Conservation (phyloP, 2,113 vertebrate species). For the Stictonetta naevosa region DNA sequence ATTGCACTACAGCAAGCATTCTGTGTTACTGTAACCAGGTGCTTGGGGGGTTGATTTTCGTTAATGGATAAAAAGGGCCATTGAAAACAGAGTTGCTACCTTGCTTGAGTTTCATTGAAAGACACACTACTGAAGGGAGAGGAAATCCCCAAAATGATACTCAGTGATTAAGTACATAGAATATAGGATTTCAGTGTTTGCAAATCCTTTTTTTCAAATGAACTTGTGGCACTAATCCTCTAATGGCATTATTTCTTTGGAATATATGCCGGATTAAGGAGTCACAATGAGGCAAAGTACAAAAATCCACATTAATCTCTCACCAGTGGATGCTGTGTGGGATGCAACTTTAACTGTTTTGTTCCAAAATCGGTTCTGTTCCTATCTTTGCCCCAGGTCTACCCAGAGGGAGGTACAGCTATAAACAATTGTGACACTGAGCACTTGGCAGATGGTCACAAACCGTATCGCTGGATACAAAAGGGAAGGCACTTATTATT, state of each 20-base stretch:
- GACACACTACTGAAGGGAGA: conserved; percentile 44
- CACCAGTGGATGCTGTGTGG: conserved; percentile 56
- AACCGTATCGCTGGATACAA: conserved; percentile 24
- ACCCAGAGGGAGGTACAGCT: not conserved
- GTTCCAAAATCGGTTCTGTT: conserved; percentile 59
- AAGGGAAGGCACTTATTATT: not conserved
- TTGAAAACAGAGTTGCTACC: not conserved
- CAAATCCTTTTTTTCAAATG: conserved; percentile 79
- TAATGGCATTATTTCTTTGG: conserved; percentile 84
- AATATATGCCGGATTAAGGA: conserved; percentile 82
- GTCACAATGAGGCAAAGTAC: conserved; percentile 86
- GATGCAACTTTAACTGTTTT: conserved; percentile 68
- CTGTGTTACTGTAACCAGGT: not conserved
- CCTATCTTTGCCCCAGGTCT: conserved; percentile 48
- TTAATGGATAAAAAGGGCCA: not conserved
- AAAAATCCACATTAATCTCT: conserved; percentile 84
- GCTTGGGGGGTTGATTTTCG: not conserved
- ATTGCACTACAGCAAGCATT: not conserved
- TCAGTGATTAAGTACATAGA: conserved; percentile 67
- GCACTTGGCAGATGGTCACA: conserved; percentile 12
- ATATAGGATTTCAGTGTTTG: conserved; percentile 74
- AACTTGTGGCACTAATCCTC: conserved; percentile 85
- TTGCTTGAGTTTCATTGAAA: conserved; percentile 34
- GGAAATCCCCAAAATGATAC: conserved; percentile 74
- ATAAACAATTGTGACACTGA: conserved; percentile 44